Conservation (phyloP, 1,140 invertebrate genomes). For the Drosophila trapezifrons region DNA sequence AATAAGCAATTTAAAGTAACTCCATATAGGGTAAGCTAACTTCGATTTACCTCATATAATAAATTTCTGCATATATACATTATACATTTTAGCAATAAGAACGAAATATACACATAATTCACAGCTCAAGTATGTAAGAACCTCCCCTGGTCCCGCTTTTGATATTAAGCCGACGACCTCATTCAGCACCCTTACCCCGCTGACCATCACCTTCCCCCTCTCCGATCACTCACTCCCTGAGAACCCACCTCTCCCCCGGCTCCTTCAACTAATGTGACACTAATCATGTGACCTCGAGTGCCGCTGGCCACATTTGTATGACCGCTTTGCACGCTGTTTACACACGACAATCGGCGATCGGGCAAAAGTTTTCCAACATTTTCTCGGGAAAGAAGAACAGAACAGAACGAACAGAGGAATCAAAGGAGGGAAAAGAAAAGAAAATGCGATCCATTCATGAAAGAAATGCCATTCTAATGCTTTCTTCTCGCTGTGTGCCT, state of each 20-base stretch:
- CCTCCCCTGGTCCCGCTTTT: constrained; percentile 33
- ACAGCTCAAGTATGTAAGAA: constrained; percentile 12
- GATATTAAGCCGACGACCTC: constrained; percentile 41
- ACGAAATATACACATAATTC: constrained; percentile 9
- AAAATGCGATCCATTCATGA: constrained; percentile 71
- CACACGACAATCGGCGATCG: constrained; percentile 53
- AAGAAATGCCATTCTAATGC: constrained; percentile 75
- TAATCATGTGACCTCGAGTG: constrained; percentile 78
- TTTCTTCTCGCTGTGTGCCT: constrained; percentile 57
- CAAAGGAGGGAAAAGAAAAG: constrained; percentile 11
- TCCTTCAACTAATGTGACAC: constrained; percentile 66
- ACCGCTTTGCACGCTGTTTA: constrained; percentile 72
- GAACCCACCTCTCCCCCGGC: background rate
- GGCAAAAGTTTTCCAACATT: constrained; percentile 55
- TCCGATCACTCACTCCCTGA: constrained; percentile 2
- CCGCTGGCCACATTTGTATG: constrained; percentile 60
- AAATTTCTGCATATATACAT: background rate
- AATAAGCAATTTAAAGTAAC: background rate
- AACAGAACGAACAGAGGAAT: background rate
- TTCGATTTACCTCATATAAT: background rate
- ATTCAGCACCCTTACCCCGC: background rate
- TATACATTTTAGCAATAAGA: constrained; percentile 8
- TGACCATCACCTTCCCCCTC: constrained; percentile 2
- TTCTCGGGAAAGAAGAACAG: constrained; percentile 38
- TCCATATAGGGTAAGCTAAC: background rate